Base-by-base conservation (phyloP, 2,888 invertebrate species). In the Junonia oenone region DNA sequence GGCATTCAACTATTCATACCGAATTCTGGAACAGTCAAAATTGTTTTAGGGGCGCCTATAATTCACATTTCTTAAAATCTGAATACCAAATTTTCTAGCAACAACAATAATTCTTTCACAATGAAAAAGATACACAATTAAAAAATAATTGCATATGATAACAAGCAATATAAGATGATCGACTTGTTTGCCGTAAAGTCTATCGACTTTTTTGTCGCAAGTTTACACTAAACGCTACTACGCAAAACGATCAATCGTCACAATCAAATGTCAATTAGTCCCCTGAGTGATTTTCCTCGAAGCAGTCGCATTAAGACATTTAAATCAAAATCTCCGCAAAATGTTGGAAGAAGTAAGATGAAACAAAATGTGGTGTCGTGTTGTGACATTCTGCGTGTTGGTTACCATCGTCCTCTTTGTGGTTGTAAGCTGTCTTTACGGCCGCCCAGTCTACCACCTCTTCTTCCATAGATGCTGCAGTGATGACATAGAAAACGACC, bases 401-500 rank as follows among this genome's bases (percentile, higher is more conserved):
- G 84, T 85, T 0, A 75, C 81, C 1, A 53, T 87, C 0, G 73
- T 86, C 0, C 62, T 88, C 3, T 77, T 86, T 15, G 68, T 84
- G 0, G 83, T 88, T 0, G 29, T 85, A 2, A 82, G 78, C 57
- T 79, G 81, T 27, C 78, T 88, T 0, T 80, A 84, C 22, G 79
- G 84, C 0, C 61, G 84, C 13, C 86, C 88, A 0, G 83, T 78
- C 0, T 66, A 78, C 0, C 76, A 83, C 47, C 59, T 86, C 0
- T 83, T 84, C 60, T 83, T 85, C 56, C 77, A 76, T 17, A 73
- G 81, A 13, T 85, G 87, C 58, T 87, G 83, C 47, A 77, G 76
- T 9, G 83, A 82, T 0, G 78, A 81, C 27, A 83, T 85, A 0
- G 87, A 87, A 58, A 87, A 87, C 43, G 86, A 87, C 55, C 82